These are phyloP conservation scores for Perca schrenkii DNA, from an alignment of 2,113 vertebrate species.

Conservation along the genomic window DNA sequence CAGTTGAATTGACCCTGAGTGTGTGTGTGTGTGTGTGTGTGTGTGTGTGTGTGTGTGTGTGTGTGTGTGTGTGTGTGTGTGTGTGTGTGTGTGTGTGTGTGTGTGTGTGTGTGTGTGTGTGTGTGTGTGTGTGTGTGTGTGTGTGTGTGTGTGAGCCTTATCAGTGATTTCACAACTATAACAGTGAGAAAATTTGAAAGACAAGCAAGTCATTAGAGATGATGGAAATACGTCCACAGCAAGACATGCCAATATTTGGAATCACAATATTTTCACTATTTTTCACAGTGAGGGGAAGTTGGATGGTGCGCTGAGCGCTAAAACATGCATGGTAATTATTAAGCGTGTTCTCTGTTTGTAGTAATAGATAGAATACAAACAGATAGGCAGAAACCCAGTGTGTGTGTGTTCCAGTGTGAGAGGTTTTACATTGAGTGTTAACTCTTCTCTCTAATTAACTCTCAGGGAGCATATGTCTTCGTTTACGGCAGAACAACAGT, in stretches of 20 bases:
- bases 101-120: too few relatives aligned
- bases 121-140: too few relatives aligned
- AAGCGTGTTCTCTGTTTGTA: slow-evolving; percentile 55
- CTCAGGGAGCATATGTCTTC: background rate
- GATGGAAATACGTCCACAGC: slow-evolving; percentile 39
- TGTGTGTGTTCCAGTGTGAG: too few relatives aligned
- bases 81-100: too few relatives aligned
- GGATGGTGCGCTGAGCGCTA: background rate
- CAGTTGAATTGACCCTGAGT: background rate
- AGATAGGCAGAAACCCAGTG: too few relatives aligned
- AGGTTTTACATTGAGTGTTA: too few relatives aligned
- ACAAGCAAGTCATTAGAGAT: slow-evolving; percentile 8
- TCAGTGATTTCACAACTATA: slow-evolving; percentile 41
- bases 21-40: too few relatives aligned
- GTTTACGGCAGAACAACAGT: background rate
- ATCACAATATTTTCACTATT: slow-evolving; percentile 61
- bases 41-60: too few relatives aligned
- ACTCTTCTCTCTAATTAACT: too few relatives aligned
- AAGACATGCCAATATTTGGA: slow-evolving; percentile 49
- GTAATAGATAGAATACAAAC: slow-evolving; percentile 19
- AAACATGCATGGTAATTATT: slow-evolving; percentile 39
- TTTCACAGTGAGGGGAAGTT: slow-evolving; percentile 47
- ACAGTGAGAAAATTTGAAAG: slow-evolving; percentile 34
- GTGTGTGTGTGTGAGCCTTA: slow-evolving; percentile 12
- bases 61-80: too few relatives aligned